A percentile compares a stretch with the other conserved stretches of the same genome.
Evolutionary conservation across 1,140 invertebrate genomes (phyloP).

Genomic region (Papilio helenus): DNA sequence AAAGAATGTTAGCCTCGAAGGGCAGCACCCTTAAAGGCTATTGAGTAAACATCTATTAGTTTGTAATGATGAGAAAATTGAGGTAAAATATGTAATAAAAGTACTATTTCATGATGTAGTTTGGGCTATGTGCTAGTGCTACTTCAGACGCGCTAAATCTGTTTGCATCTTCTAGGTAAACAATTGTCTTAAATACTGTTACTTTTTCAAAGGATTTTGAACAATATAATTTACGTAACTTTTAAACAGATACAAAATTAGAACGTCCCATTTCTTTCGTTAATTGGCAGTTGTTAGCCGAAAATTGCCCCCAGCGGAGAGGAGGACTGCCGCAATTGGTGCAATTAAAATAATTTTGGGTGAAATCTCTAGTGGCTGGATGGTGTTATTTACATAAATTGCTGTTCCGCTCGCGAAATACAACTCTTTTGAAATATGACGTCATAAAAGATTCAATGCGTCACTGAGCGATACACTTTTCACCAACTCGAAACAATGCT

Average conservation of each 20-base stretch:
- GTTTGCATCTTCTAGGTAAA: too few relatives aligned
- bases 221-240: background rate
- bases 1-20: too few relatives aligned
- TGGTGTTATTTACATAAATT: constrained; percentile 29
- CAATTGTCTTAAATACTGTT: too few relatives aligned
- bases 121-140: too few relatives aligned
- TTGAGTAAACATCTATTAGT: too few relatives aligned
- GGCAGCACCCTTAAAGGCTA: too few relatives aligned
- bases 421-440: constrained; percentile 3
- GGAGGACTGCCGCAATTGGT: constrained; percentile 21
- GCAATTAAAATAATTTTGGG: constrained; percentile 26
- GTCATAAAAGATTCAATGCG: background rate
- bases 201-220: background rate
- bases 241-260: constrained; percentile 22
- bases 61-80: too few relatives aligned
- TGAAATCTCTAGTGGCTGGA: constrained; percentile 22
- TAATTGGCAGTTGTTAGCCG: constrained; percentile 25
- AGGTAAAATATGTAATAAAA: too few relatives aligned
- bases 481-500: too few relatives aligned
- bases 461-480: background rate
- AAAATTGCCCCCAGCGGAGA: constrained; percentile 19
- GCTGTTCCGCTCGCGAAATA: constrained; percentile 8
- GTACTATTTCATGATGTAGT: too few relatives aligned
- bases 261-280: constrained; percentile 26
- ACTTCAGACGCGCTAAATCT: too few relatives aligned